Evolutionary conservation across 2,797 vertebrate genomes (phyloP).

Genomic region (Champsocephalus esox): DNA sequence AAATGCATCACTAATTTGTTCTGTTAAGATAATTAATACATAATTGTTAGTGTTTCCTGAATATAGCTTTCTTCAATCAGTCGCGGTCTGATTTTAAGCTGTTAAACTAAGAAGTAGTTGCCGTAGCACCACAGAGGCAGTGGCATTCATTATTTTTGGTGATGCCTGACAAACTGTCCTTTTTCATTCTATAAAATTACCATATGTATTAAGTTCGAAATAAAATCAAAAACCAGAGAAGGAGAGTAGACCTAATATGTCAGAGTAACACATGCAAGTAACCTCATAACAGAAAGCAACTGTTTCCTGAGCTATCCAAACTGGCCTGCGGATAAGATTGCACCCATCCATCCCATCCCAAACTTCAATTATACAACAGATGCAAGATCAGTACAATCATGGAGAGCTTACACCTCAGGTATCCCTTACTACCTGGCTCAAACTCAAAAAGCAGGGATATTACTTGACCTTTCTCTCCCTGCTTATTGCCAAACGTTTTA

Average conservation of each 20-base stretch:
- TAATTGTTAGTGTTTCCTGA: slow-evolving; percentile 28
- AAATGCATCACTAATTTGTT: slow-evolving; percentile 27
- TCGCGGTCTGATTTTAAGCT: slow-evolving; percentile 46
- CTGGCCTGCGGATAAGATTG: slow-evolving; percentile 44
- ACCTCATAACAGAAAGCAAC: slow-evolving; percentile 16
- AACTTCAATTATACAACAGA: slow-evolving; percentile 45
- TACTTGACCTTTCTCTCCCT: slow-evolving; percentile 44
- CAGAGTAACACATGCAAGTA: slow-evolving; percentile 25
- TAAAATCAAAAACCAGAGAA: slow-evolving; percentile 36
- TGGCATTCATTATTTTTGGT: slow-evolving; percentile 47
- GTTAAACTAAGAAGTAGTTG: slow-evolving; percentile 68
- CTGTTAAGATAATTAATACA: slow-evolving; percentile 40
- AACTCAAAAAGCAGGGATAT: slow-evolving; percentile 65
- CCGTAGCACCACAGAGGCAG: slow-evolving; percentile 67
- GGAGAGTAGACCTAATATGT: slow-evolving; percentile 46
- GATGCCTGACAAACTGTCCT: slow-evolving; percentile 14
- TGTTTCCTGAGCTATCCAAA: slow-evolving; percentile 35
- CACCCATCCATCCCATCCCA: slow-evolving; percentile 34
- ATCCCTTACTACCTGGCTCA: slow-evolving; percentile 57
- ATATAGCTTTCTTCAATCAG: slow-evolving; percentile 43
- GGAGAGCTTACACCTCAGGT: slow-evolving; percentile 80
- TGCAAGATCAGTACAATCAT: slow-evolving; percentile 80
- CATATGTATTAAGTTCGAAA: slow-evolving; percentile 23
- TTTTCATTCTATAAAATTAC: slow-evolving; percentile 31
- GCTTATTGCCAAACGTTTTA: slow-evolving; percentile 74